Conservation (phyloP, 2,797 vertebrate species). For the Enteromius trimaculatus region DNA sequence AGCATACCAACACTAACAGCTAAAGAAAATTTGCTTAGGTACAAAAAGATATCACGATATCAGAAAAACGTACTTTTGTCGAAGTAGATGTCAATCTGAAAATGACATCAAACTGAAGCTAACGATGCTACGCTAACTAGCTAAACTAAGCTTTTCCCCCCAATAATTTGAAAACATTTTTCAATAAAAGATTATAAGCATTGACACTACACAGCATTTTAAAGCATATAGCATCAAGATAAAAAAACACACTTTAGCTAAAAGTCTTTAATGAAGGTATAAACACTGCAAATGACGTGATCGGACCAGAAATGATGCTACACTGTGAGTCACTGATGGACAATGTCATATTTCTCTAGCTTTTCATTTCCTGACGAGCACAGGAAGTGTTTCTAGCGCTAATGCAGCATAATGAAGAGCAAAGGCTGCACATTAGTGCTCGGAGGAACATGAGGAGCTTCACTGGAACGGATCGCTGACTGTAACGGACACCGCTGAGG, state of each 20-base stretch:
- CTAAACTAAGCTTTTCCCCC: not conserved
- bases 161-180: not conserved
- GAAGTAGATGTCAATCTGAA: not conserved
- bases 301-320: not conserved
- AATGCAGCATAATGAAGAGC: not conserved
- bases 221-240: not conserved
- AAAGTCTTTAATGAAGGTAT: not conserved
- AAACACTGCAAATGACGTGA: not conserved
- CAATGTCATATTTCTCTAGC: not conserved
- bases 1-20: not conserved
- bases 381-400: not conserved
- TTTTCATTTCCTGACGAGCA: not conserved
- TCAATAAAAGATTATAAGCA: not conserved
- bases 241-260: not conserved
- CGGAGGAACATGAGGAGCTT: not conserved
- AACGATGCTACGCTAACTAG: not conserved
- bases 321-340: not conserved
- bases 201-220: not conserved
- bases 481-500: slow-evolving; percentile 39
- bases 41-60: not conserved
- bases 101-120: not conserved
- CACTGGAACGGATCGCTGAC: slow-evolving; percentile 1
- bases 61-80: not conserved
- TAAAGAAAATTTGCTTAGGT: not conserved
- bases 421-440: not conserved